Evolutionary conservation across 2,113 vertebrate genomes (phyloP), one percentile per base, ranked within the genome.

Genomic region (Lagopus leucura): DNA sequence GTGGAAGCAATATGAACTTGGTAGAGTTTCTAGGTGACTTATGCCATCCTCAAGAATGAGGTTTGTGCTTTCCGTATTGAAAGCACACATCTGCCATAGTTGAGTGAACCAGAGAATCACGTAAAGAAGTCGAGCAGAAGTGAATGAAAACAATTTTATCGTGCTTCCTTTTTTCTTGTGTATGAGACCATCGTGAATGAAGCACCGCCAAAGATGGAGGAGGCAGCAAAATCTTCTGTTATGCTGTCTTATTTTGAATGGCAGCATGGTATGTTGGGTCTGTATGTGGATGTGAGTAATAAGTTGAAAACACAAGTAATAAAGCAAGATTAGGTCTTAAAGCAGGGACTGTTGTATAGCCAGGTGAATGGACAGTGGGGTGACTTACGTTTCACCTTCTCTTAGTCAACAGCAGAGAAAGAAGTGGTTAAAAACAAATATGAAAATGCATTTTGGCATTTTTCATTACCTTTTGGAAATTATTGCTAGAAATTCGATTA

Each of bases 231-330:
- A 13, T 55, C 58, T 18, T 4, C 6, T 70, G 72, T 55, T 55
- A 16, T 0, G 0, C 52, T 8, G 82, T 27, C 52, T 80, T 79
- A 21, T 88, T 75, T 80, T 61, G 52, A 94, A 45, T 61, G 66
- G 28, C 78, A 34, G 5, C 27, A 8, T 38, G 18, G 13, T 81
- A 10, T 79, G 52, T 75, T 72, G 21, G 38, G 60, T 64, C 52
- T 9, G 7, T 57, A 65, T 65, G 71, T 74, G 76, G 76, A 91
- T 87, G 74, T n/a, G 42, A 71, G 21, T 67, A 84, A 73, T 22
- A 30, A 89, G 19, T 52, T 82, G 58, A 52, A 76, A 92, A 82
- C 91, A 69, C 47, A 54, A 87, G 38, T 60, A 52, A 8, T 91
- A 87, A 91, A 20, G 5, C 18, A 75, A n/a, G 43, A 74, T 87